Conservation (phyloP, 2,888 invertebrate species). For the Eristalis tenax region DNA sequence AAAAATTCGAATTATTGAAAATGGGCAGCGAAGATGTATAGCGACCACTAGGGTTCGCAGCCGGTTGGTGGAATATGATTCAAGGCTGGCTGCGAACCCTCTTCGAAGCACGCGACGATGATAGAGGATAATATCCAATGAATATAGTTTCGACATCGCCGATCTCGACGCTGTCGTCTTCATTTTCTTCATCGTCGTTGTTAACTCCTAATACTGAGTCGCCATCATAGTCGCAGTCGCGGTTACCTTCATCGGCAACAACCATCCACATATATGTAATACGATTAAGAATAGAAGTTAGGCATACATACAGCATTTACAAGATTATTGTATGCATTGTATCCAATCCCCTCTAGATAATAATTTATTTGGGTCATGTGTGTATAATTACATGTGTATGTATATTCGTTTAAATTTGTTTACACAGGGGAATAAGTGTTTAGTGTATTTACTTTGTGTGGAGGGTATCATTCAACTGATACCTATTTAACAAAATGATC, state of each 20-base stretch:
- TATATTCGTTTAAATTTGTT: background rate
- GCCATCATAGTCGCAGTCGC: slow-evolving; percentile 66
- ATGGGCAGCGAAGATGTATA: slow-evolving; percentile 87
- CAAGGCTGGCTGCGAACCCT: slow-evolving; percentile 86
- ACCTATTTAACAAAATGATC: background rate
- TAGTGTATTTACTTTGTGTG: background rate
- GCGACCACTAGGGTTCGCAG: slow-evolving; percentile 82
- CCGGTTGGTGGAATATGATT: slow-evolving; percentile 87
- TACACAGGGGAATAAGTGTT: background rate
- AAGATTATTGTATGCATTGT: background rate
- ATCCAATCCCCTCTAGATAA: background rate
- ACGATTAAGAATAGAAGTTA: background rate
- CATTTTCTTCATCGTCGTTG: slow-evolving; percentile 64
- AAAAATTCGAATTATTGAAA: slow-evolving; percentile 92
- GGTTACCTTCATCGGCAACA: slow-evolving; percentile 52
- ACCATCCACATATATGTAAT: slow-evolving; percentile 33
- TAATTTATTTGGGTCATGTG: background rate
- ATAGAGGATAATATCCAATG: slow-evolving; percentile 80
- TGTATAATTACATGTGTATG: background rate
- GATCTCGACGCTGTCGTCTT: slow-evolving; percentile 41
- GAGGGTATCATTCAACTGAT: background rate
- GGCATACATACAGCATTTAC: background rate
- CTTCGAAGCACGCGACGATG: slow-evolving; percentile 85
- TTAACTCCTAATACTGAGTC: slow-evolving; percentile 56
- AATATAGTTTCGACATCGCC: slow-evolving; percentile 52